Evolutionary conservation across 2,113 vertebrate species (phyloP).

Genomic region (Nicator chloris): DNA sequence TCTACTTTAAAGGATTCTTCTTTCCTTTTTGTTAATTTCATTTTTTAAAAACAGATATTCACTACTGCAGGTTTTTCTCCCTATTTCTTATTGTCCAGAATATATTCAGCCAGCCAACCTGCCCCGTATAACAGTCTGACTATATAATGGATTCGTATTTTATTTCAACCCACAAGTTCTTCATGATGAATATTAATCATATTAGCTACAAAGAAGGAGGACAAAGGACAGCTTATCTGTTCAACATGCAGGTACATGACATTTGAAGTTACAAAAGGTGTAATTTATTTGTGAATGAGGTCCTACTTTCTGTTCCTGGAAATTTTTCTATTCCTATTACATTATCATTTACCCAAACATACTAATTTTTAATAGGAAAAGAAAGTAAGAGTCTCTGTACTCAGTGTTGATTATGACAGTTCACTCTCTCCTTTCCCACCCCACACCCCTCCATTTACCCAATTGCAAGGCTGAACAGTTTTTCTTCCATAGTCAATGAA

Average conservation of each 20-base stretch:
- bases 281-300: constrained; percentile 43
- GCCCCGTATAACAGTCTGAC: not conserved
- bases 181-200: not conserved
- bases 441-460: not conserved
- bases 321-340: not conserved
- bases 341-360: not conserved
- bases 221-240: not conserved
- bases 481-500: not conserved
- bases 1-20: not conserved
- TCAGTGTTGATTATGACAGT: not conserved
- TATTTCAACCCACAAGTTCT: not conserved
- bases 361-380: constrained; percentile 4
- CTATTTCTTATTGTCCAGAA: not conserved
- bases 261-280: constrained; percentile 1
- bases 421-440: not conserved
- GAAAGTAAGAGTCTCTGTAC: not conserved
- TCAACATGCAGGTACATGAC: not conserved
- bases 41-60: not conserved
- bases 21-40: not conserved
- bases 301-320: not conserved
- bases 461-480: not conserved
- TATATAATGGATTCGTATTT: not conserved
- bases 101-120: not conserved
- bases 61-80: not conserved
- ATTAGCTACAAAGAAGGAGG: not conserved